These are phyloP conservation scores for Perognathus longimembris DNA, from an alignment of 2,113 vertebrate species.

Conservation along the genomic window DNA sequence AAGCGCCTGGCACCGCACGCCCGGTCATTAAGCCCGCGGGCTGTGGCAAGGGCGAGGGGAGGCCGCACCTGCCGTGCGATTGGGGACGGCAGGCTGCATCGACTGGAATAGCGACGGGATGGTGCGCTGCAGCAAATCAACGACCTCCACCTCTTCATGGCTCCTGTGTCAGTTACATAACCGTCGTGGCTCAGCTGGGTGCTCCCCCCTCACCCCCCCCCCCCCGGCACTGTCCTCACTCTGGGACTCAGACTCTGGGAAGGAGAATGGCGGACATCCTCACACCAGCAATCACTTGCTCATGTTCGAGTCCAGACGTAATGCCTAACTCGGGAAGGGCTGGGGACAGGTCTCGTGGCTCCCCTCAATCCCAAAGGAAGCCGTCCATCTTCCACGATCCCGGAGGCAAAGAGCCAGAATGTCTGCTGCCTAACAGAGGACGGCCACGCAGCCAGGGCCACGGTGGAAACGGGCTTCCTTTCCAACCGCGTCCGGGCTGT, in stretches of 20 bases:
- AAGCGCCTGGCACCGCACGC: fast-evolving
- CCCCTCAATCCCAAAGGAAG: not conserved
- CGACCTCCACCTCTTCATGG: not conserved
- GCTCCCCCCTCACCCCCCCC: too few species aligned
- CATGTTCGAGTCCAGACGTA: not conserved
- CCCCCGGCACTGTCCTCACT: not conserved
- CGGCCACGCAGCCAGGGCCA: not conserved
- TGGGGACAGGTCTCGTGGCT: not conserved
- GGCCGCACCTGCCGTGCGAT: not conserved
- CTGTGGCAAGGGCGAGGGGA: not conserved
- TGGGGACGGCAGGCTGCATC: not conserved
- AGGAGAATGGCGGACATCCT: not conserved
- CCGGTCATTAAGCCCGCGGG: not conserved
- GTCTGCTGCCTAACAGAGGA: not conserved
- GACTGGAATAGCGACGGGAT: not conserved
- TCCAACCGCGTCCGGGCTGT: not conserved
- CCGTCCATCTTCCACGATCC: not conserved
- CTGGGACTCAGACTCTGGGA: not conserved
- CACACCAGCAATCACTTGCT: not conserved
- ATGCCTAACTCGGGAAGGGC: not conserved
- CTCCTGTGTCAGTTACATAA: not conserved
- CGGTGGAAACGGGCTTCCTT: not conserved
- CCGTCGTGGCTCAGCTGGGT: not conserved
- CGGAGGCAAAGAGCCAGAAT: not conserved
- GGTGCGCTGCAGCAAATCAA: not conserved